These are phyloP conservation scores for Myotis brandtii DNA, from an alignment of 2,113 vertebrate genomes.

Conservation along the genomic window DNA sequence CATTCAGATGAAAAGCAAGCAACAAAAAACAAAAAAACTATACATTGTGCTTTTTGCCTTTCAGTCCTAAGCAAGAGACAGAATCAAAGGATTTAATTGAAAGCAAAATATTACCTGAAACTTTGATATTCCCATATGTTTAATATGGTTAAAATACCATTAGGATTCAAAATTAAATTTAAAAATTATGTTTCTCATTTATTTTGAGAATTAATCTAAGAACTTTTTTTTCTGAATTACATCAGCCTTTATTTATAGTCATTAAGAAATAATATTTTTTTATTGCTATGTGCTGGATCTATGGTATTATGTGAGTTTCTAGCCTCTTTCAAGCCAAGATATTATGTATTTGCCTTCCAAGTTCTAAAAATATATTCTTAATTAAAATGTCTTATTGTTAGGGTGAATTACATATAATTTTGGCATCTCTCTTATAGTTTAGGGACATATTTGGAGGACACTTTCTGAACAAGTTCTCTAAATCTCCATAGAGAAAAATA, in stretches of 20 bases:
- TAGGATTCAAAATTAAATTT: neutral
- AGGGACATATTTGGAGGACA: neutral
- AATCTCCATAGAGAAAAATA: neutral
- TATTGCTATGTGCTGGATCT: neutral
- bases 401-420: neutral
- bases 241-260: neutral
- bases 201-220: neutral
- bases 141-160: neutral
- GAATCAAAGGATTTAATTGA: neutral
- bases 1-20: neutral
- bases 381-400: slow-evolving; percentile 28
- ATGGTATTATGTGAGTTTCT: neutral
- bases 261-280: neutral
- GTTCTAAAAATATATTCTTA: slow-evolving; percentile 15
- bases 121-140: neutral
- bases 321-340: neutral
- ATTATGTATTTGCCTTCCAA: neutral
- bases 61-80: neutral
- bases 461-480: neutral
- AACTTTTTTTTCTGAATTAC: neutral
- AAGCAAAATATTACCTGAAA: neutral
- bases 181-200: neutral
- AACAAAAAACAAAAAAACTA: neutral
- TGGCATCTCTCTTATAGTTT: neutral
- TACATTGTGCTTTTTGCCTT: neutral